Evolutionary conservation across 2,797 vertebrate species (phyloP), one percentile per base, ranked within the genome.

Genomic region (Falco peregrinus): DNA sequence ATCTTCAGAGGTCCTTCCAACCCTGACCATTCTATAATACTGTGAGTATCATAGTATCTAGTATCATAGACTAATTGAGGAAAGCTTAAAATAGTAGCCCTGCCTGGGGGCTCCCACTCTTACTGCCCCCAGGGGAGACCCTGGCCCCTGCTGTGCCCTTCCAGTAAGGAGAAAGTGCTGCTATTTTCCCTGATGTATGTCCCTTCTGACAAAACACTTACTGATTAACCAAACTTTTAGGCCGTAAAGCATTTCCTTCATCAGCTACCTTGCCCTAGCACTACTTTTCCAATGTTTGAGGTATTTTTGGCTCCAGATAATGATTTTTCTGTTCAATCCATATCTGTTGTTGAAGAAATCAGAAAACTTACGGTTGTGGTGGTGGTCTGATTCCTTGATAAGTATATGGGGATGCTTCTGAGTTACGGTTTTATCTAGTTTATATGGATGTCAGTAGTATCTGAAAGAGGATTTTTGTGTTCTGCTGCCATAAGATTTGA

Each of bases 381-480:
- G n/a, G 45, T 70, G 33, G 7, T 87, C 68, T 85, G n/a, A 53
- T 84, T 77, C n/a, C 61, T 67, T 91, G 29, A 45, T 77, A 48
- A 48, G 51, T 73, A 37, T 8, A 6, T 48, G 51, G 31, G 39
- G 28, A 18, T 77, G n/a, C 53, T 74, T 92, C 70, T 35, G 31
- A 84, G 39, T 70, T 78, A 48, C 59, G 84, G 29, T 64, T 88
- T 64, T 88, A 47, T 61, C 65, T 50, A 29, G 56, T 17, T 76
- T 87, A 21, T 5, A 20, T 0, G 5, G n/a, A 61, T 82, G 16
- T 78, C 67, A 67, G 48, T 73, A 51, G 41, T 64, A 43, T 87
- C 48, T 87, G 78, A 87, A 93, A 92, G 90, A 82, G 13, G 28
- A 19, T 61, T 90, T 92, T 90, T 93, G 68, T 87, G 33, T 31